phyloP scores from a whole-genome alignment of 1,140 invertebrate genomes.

The Magallana gigas region DNA sequence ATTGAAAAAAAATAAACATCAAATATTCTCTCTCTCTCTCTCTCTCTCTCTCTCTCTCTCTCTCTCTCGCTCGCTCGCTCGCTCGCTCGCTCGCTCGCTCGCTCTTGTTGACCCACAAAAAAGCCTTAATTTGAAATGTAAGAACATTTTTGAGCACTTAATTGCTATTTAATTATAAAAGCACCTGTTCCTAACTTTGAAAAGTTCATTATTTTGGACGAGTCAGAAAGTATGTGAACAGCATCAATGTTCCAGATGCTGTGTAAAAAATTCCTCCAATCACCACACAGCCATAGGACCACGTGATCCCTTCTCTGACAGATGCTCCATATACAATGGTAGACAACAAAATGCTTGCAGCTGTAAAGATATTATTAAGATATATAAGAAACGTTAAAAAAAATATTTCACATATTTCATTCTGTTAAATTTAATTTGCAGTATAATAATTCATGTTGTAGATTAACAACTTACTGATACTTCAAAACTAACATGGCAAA shows the following conservation, averaged over 20 bases:
- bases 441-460: too few species aligned
- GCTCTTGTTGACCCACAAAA: too few species aligned
- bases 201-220: not conserved
- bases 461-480: too few species aligned
- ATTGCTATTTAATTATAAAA: too few species aligned
- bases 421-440: too few species aligned
- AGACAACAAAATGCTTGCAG: not conserved
- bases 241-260: not conserved
- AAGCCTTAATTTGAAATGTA: not conserved
- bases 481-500: too few species aligned
- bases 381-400: not conserved
- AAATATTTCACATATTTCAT: too few species aligned
- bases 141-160: not conserved
- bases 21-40: too few species aligned
- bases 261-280: slow-evolving; percentile 15
- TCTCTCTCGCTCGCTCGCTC: too few species aligned
- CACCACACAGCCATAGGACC: slow-evolving; percentile 4
- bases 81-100: too few species aligned
- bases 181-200: not conserved
- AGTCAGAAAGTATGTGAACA: not conserved
- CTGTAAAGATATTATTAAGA: not conserved
- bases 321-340: slow-evolving; percentile 1
- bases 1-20: too few species aligned
- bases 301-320: not conserved
- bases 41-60: too few species aligned